These are phyloP conservation scores for Hyposoter didymator DNA, from an alignment of 2,888 invertebrate species.

Conservation along the genomic window DNA sequence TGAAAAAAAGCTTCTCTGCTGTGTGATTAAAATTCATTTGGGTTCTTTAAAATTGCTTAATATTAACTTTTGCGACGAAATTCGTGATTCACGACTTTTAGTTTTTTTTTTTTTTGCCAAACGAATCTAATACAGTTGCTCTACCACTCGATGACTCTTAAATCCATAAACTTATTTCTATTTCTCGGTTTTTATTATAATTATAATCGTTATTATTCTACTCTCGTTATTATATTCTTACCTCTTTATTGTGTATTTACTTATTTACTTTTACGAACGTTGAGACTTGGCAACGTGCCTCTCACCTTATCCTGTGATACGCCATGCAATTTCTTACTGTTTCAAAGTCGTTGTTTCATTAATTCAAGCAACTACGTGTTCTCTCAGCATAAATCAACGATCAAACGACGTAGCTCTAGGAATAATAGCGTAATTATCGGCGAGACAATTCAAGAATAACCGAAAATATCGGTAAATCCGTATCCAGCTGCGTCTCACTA, in stretches of 20 bases:
- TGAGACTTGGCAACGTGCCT: conserved; percentile 54
- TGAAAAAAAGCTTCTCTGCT: no score
- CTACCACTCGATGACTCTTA: not conserved
- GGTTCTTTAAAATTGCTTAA: no score
- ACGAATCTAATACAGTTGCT: no score
- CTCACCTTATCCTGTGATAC: conserved; percentile 66
- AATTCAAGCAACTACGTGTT: conserved; percentile 23
- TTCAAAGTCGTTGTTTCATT: conserved; percentile 55
- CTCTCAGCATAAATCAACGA: conserved; percentile 35
- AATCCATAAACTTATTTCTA: conserved; percentile 29
- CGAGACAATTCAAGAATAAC: conserved; percentile 70
- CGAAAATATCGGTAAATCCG: conserved; percentile 59
- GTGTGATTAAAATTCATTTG: no score
- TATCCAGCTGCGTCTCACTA: conserved; percentile 53
- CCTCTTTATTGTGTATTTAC: conserved; percentile 42
- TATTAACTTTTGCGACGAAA: no score
- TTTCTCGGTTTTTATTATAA: conserved; percentile 25
- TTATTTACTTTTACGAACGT: conserved; percentile 61
- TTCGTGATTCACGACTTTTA: no score
- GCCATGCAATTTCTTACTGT: conserved; percentile 58
- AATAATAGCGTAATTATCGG: conserved; percentile 57
- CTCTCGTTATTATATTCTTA: not conserved
- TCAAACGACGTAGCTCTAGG: conserved; percentile 66
- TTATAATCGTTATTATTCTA: not conserved
- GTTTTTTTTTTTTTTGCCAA: no score